Base-by-base conservation (phyloP, 2,113 vertebrate genomes). In the Hypocryptadius cinnamomeus region DNA sequence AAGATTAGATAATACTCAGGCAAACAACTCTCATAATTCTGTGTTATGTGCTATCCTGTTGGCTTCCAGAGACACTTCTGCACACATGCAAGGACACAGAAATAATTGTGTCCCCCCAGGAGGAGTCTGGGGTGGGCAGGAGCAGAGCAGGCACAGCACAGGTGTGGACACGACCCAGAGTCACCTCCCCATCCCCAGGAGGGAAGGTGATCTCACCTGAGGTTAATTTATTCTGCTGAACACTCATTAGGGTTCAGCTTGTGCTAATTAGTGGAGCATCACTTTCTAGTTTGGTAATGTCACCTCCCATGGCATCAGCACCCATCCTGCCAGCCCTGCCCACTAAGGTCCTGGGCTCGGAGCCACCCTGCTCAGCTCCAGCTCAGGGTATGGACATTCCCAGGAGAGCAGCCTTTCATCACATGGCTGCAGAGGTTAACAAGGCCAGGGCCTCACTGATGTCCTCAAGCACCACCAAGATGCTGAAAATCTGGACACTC, bases 41-140 rank as follows among this genome's bases (percentile, higher is more conserved):
- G 47, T 25, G 6, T 76, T 88, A 60, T 28, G 69, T 64, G 66
- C 18, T 54, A 64, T 64, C n/a, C 78, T 13, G 6, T 4, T 7
- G 35, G 72, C 19, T 60, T 79, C 44, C 78, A 78, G 71, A 17
- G 33, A 24, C 44, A 7, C 44, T 84, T 84, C 4, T 21, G 39
- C 47, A 5, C 16, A 8, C 54, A 0, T 33, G 71, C 4, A 1
- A 27, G 42, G 50, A 27, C 53, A 13, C 4, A 10, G 66, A 10
- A 87, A 51, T 17, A 13, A 15, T 5, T 0, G 3, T 6, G 44
- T 27, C 6, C 30, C 31, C 0, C 0, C 12, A 13, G 23, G 8
- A 2, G 24, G 31, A 19, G 21, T 13, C 44, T 4, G 4, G 59
- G 48, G 6, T 8, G 53, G 57, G 51, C 51, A 45, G 73, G 20